Base-by-base conservation (phyloP, 1,140 invertebrate species). In the Pseudomyrmex pallidus region DNA sequence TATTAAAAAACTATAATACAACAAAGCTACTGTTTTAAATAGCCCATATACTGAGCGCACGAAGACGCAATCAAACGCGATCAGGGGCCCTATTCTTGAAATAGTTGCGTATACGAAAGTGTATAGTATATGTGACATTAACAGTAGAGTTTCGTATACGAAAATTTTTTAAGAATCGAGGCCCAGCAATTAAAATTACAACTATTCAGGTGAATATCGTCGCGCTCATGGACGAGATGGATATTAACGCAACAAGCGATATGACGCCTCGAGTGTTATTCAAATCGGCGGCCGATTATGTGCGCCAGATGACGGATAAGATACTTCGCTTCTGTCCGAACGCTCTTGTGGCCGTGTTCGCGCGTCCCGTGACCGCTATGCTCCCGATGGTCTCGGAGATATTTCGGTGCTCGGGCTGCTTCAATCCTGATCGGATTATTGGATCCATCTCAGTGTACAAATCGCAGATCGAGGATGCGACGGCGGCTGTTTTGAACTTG, bases 161-260 rank as follows among this genome's bases (percentile, higher is more conserved):
- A n/a, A n/a, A n/a, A n/a, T n/a, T n/a, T n/a, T n/a, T n/a, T n/a
- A n/a, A n/a, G n/a, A n/a, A n/a, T n/a, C n/a, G n/a, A n/a, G n/a
- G n/a, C n/a, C n/a, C n/a, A n/a, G n/a, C n/a, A 15, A n/a, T 50
- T 9, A 17, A 74, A 61, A 50, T 83, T 44, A 12, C 56, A 62
- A 68, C 74, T 61, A 76, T 82, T 48, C 62, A 94, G 92, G 64
- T 87, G 59, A 90, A 93, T 57, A 90, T 94, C 44, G 85, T 93
- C 20, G 93, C 91, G 20, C 78, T 94, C 48, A 91, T 94, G 92
- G 92, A 94, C 59, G 90, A 93, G 50, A 83, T 59, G 1, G 86
- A 94, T 57, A 83, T 88, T 25, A 20, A 12, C 64, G 25, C 35
- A 35, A 9, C 10, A 13, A 5, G 48, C 25, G 44, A 82, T 10